Percentiles rank a stretch among this genome's conserved stretches.
phyloP scores from a whole-genome alignment of 1,140 invertebrate species.

The Pachyrhynchus sulphureomaculatus region DNA sequence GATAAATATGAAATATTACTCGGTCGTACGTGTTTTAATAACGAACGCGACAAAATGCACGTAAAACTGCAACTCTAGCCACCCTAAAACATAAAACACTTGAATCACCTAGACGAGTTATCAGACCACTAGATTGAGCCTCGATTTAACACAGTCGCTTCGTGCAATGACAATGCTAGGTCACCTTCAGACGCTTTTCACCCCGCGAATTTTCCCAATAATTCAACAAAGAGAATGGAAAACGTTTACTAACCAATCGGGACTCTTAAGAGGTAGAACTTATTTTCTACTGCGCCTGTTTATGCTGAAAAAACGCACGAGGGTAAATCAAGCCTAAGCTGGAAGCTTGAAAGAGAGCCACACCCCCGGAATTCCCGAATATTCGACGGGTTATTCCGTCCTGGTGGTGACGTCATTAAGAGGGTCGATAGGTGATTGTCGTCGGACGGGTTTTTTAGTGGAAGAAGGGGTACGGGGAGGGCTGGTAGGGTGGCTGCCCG shows the following conservation, averaged over 20 bases:
- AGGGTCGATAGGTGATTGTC: background rate
- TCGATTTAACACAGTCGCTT: background rate
- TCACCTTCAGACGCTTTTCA: constrained; percentile 10
- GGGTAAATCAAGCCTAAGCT: background rate
- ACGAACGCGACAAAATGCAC: background rate
- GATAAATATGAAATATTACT: too few species aligned
- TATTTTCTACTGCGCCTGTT: background rate
- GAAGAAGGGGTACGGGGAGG: background rate
- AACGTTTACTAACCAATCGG: too few species aligned
- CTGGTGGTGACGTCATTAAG: constrained; percentile 3
- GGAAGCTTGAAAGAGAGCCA: background rate
- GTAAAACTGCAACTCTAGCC: too few species aligned
- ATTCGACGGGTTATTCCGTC: constrained; percentile 1
- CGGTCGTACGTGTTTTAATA: background rate
- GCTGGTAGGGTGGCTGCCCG: too few species aligned
- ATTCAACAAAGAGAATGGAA: background rate
- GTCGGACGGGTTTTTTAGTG: background rate
- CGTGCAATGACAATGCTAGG: background rate
- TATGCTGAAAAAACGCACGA: background rate
- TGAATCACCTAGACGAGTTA: too few species aligned
- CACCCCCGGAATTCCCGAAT: constrained; percentile 15
- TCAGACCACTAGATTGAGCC: too few species aligned
- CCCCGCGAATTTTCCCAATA: background rate
- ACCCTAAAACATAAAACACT: background rate
- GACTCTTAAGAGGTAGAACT: too few species aligned